Evolutionary conservation across 2,797 vertebrate genomes (phyloP).

Genomic region (Phrynocephalus vlangalii): DNA sequence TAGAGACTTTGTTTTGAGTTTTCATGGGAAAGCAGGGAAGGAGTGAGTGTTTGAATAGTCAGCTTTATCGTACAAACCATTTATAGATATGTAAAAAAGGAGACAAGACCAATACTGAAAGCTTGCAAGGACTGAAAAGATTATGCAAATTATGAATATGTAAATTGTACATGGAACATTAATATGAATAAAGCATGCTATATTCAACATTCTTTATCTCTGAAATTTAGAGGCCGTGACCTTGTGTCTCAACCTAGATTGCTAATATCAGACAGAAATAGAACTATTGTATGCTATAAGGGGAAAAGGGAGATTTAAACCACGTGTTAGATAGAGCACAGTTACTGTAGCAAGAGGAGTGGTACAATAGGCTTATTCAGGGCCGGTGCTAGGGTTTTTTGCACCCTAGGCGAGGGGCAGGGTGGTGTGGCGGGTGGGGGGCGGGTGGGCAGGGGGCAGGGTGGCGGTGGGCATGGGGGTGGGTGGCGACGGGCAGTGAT

Average conservation of each 20-base stretch:
- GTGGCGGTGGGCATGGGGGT: too few relatives aligned
- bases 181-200: background rate
- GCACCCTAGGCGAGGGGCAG: too few relatives aligned
- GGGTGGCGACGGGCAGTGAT: too few relatives aligned
- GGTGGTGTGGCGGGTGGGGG: too few relatives aligned
- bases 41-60: background rate
- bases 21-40: constrained; percentile 20
- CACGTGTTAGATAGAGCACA: background rate
- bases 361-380: background rate
- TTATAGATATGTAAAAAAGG: constrained; percentile 9
- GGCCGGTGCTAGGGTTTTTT: too few relatives aligned
- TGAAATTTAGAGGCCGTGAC: background rate
- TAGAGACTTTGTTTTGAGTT: constrained; percentile 39
- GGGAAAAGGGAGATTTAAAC: background rate
- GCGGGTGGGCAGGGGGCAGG: too few relatives aligned
- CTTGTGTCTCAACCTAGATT: background rate
- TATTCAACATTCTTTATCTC: background rate
- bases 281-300: background rate
- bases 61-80: constrained; percentile 17
- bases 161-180: background rate
- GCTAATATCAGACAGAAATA: background rate
- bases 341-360: background rate
- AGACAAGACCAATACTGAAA: background rate
- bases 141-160: constrained; percentile 17
- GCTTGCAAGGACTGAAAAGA: background rate